phyloP scores from a whole-genome alignment of 2,113 vertebrate species.

The Xenopus laevis region DNA sequence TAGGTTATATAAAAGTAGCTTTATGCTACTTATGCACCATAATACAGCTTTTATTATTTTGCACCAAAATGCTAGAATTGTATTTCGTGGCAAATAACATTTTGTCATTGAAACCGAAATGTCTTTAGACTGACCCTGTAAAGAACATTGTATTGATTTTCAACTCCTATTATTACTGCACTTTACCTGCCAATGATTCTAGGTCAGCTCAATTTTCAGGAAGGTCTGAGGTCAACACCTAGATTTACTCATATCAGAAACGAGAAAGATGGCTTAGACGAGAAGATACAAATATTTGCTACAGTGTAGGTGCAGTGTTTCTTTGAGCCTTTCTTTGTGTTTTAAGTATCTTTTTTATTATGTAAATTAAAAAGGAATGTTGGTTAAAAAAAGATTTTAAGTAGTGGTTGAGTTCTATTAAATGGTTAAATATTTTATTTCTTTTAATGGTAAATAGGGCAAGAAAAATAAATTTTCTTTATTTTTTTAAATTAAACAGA shows the following conservation, averaged over 20 bases:
- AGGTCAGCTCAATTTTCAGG: constrained; percentile 64
- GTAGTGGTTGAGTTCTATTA: background rate
- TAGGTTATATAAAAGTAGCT: too few relatives aligned
- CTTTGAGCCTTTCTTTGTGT: background rate
- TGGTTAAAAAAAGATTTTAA: too few relatives aligned
- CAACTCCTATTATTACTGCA: constrained; percentile 59
- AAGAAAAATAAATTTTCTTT: too few relatives aligned
- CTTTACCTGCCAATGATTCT: constrained; percentile 60
- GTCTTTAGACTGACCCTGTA: constrained; percentile 57
- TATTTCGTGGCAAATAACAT: constrained; percentile 57
- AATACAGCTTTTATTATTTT: constrained; percentile 14
- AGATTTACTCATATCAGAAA: constrained; percentile 57
- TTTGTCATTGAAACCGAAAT: constrained; percentile 58
- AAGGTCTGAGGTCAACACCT: constrained; percentile 58
- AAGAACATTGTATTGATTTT: constrained; percentile 62
- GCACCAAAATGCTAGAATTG: constrained; percentile 44
- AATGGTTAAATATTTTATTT: too few relatives aligned
- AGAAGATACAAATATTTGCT: constrained; percentile 27
- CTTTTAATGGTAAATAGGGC: too few relatives aligned
- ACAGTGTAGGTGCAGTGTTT: background rate
- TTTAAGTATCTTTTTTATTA: too few relatives aligned
- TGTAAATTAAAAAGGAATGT: too few relatives aligned
- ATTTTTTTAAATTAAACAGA: too few relatives aligned
- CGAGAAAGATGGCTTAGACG: constrained; percentile 41
- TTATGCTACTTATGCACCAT: background rate